Base-by-base conservation (phyloP, 2,113 vertebrate species). In the Sceloporus undulatus region DNA sequence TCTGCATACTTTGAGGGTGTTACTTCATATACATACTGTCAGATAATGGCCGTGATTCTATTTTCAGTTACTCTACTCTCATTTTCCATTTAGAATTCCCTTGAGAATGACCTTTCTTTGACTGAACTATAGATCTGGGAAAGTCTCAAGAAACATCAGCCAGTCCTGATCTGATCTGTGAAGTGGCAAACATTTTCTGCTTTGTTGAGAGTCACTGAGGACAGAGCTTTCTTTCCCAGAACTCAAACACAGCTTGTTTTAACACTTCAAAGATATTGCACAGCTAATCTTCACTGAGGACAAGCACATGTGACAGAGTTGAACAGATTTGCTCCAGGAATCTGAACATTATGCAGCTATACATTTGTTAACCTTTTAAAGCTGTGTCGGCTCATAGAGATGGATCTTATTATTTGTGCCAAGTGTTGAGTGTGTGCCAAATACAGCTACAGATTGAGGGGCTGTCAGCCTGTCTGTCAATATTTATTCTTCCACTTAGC, bases 341-440 rank as follows among this genome's bases (percentile, higher is more conserved):
- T 76, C 48, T 92, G 87, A 92, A 83, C 40, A 38, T 3, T 29
- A 92, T 59, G 62, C 66, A 78, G 89, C 79, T 79, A 91, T 90
- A 91, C 88, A 90, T 94, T 89, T 91, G 54, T 91, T 92, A 91
- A 90, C 88, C 85, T 92, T 91, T 70, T 93, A 85, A 89, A 91
- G 82, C 88, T 91, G 86, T 38, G 62, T 90, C 52, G 77, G 0
- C 0, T 90, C 68, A 83, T 70, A 82, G 87, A 54, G 90, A 76
- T 62, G 52, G 78, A 52, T 92, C 91, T 89, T 82, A 7, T 70
- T 91, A 87, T 4, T 80, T 84, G 23, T 91, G 79, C 86, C 89
- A 93, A 92, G 54, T 85, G 59, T 40, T 78, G 52, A 95, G 85
- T 74, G 70, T 59, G 82, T 91, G 74, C 92, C 91, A 92, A 91